Evolutionary conservation across 2,113 vertebrate genomes (phyloP).

Genomic region (Proterorhinus semilunaris): DNA sequence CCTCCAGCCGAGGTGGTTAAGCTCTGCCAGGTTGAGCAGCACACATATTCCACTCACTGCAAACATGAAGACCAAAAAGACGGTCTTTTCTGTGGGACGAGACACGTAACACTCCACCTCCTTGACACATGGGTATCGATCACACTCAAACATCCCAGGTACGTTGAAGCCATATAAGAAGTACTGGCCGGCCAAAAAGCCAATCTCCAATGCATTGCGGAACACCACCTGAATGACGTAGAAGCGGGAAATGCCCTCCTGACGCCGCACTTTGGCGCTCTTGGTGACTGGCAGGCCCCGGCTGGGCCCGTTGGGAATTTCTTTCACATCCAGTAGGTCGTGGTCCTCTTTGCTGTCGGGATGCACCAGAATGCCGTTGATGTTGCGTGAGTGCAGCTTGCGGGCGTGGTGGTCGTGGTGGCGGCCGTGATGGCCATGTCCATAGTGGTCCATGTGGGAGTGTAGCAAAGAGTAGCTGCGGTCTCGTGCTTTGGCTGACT

Average conservation of each 20-base stretch:
- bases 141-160: constrained; percentile 86
- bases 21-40: constrained; percentile 88
- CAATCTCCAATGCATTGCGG: constrained; percentile 85
- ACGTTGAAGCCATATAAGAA: constrained; percentile 88
- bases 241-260: constrained; percentile 87
- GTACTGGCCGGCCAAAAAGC: constrained; percentile 86
- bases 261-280: constrained; percentile 71
- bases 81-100: constrained; percentile 86
- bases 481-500: constrained; percentile 85
- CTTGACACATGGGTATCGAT: constrained; percentile 87
- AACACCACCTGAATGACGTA: constrained; percentile 93
- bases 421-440: constrained; percentile 73
- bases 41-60: constrained; percentile 89
- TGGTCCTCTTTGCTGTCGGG: constrained; percentile 78
- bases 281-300: constrained; percentile 68
- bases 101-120: constrained; percentile 92
- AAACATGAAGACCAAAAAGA: constrained; percentile 91
- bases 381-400: constrained; percentile 73
- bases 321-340: constrained; percentile 79
- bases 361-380: constrained; percentile 79
- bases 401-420: constrained; percentile 65
- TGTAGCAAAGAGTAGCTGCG: constrained; percentile 79
- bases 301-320: constrained; percentile 73
- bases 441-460: constrained; percentile 75
- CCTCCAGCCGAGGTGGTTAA: constrained; percentile 91